Conservation (phyloP, 35 echinoderm and acorn worm genomes). For the Anneissia japonica region DNA sequence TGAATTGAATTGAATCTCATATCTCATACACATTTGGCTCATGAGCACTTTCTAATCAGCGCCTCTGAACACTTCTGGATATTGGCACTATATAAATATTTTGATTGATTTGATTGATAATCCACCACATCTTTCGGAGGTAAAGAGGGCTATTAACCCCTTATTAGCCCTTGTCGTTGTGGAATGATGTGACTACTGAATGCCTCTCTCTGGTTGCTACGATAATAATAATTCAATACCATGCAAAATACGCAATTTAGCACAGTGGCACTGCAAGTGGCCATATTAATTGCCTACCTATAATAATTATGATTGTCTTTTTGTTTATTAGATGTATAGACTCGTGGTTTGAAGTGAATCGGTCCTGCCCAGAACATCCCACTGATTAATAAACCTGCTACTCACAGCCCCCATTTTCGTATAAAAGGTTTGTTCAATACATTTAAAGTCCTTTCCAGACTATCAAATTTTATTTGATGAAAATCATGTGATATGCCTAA, state of each 20-base stretch:
- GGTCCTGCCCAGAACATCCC: slow-evolving; percentile 96
- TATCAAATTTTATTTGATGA: too few species aligned
- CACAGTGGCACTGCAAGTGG: neutral
- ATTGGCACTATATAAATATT: too few species aligned
- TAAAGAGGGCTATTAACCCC: neutral
- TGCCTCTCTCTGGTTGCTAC: neutral
- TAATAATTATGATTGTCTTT: slow-evolving; percentile 28
- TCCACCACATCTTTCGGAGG: neutral
- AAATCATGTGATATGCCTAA: too few species aligned
- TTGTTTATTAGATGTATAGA: slow-evolving; percentile 94
- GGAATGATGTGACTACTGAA: neutral
- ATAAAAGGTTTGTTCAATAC: too few species aligned
- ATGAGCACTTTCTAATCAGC: too few species aligned
- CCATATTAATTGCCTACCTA: neutral
- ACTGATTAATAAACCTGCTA: slow-evolving; percentile 61
- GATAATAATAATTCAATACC: neutral
- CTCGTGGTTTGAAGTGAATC: slow-evolving; percentile 97
- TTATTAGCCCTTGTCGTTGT: neutral
- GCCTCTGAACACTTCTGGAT: too few species aligned
- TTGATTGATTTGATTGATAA: too few species aligned
- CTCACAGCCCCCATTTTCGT: too few species aligned
- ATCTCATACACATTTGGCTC: too few species aligned
- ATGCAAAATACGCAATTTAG: neutral
- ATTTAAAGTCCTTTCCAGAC: too few species aligned
- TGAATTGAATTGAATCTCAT: too few species aligned